Evolutionary conservation across 2,888 invertebrate species (phyloP).

Genomic region (Spisula subtruncata): DNA sequence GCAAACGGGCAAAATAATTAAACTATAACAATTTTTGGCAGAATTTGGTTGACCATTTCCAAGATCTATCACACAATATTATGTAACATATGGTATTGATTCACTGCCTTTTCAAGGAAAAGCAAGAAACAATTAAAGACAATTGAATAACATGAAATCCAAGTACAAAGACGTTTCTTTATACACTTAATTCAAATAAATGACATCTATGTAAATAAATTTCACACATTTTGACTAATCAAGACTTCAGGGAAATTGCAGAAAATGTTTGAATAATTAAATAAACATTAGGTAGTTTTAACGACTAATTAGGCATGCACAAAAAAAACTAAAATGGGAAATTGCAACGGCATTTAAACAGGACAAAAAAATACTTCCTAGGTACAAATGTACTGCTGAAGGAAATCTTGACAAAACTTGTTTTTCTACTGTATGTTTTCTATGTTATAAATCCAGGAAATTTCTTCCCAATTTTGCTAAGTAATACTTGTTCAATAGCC

Average conservation of each 20-base stretch:
- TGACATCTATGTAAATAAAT: not conserved
- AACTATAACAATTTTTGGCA: too few species aligned
- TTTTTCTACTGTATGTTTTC: not conserved
- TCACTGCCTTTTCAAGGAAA: too few species aligned
- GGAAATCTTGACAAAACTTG: not conserved
- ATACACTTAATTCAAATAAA: not conserved
- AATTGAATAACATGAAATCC: too few species aligned
- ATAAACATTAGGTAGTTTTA: not conserved
- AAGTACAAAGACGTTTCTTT: too few species aligned
- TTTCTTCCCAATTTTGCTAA: not conserved
- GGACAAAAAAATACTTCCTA: not conserved
- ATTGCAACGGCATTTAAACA: not conserved
- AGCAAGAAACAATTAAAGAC: too few species aligned
- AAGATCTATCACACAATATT: too few species aligned
- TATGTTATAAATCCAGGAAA: not conserved
- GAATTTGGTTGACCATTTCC: too few species aligned
- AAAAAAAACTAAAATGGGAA: not conserved
- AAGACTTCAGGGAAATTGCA: not conserved
- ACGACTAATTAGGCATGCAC: not conserved
- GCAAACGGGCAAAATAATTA: too few species aligned
- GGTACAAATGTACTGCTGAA: not conserved
- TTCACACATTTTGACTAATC: not conserved
- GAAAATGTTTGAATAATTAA: slow-evolving; percentile 10
- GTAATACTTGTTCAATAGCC: not conserved
- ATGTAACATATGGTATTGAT: too few species aligned